Base-by-base conservation (phyloP, 2,888 invertebrate species). In the Calliphora vomitoria region DNA sequence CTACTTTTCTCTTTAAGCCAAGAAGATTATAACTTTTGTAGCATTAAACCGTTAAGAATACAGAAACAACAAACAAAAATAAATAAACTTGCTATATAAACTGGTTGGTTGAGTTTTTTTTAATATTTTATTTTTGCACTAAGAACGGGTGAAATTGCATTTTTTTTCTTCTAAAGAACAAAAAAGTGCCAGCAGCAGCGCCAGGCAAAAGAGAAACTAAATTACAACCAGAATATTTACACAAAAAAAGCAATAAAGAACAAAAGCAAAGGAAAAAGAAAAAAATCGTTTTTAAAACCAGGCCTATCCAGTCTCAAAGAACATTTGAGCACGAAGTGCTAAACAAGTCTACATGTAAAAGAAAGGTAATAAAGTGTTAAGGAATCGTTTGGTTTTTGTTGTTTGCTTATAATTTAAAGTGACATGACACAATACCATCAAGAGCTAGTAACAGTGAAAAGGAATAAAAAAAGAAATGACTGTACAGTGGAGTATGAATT, bases 11-110 rank as follows among this genome's bases (percentile, higher is more conserved):
- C 58, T 80, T 69, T 81, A 85, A 71, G 68, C 80, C 75, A 62
- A 75, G 62, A 75, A 76, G 85, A 85, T 85, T 85, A 81, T 76
- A 69, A 71, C 85, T 69, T 75, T 47, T 18, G 75, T 76, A 69
- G 75, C 50, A 62, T 55, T 62, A 80, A 69, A 80, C 69, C 75
- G 75, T 81, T 85, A 81, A 81, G 84, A 35, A 35, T 6, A 35
- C 50, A 58, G 47, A 69, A 31, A 50, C 15, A 60, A 35, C 15
- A 60, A 38, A 58, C n/a, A 5, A 74, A 3, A 31, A 13, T 1
- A 64, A 68, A 83, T 18, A 53, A 68, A 69, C 64, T 72, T 62
- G 55, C 58, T 47, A 69, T 44, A 75, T 47, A 69, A 85, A 85
- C 85, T 75, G 80, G 85, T 81, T 84, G 13, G 58, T 66, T 66